phyloP scores from a whole-genome alignment of 2,113 vertebrate genomes.

The Garra rufa region DNA sequence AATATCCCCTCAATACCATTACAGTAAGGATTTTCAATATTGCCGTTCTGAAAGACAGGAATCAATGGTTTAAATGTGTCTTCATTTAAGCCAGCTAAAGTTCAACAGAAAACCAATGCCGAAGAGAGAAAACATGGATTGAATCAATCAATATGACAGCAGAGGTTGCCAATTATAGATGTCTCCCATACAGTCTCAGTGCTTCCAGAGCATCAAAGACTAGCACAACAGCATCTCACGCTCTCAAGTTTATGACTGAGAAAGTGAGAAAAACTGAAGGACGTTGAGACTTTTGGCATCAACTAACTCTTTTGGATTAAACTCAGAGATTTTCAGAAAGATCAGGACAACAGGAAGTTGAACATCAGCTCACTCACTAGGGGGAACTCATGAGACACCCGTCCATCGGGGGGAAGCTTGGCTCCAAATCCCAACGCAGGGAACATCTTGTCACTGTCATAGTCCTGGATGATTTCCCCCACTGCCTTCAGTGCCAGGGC shows the following conservation, averaged over 20 bases:
- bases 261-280: conserved; percentile 7
- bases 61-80: conserved; percentile 1
- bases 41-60: conserved; percentile 83
- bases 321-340: background rate
- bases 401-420: conserved; percentile 90
- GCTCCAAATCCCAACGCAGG: conserved; percentile 91
- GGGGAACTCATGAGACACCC: conserved; percentile 92
- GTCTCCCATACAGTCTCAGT: background rate
- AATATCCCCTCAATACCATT: conserved; percentile 92
- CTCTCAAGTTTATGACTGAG: background rate
- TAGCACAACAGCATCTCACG: background rate
- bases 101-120: background rate
- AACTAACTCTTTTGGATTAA: background rate
- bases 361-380: conserved; percentile 31
- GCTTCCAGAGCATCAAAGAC: background rate
- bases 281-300: conserved; percentile 42
- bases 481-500: conserved; percentile 91
- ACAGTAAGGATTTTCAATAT: conserved; percentile 91
- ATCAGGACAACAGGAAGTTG: background rate
- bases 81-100: background rate
- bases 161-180: conserved; percentile 19
- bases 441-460: conserved; percentile 96
- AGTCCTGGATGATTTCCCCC: conserved; percentile 95
- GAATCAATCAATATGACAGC: conserved; percentile 22
- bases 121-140: conserved; percentile 28